A percentile compares a stretch with the other conserved stretches of the same genome.
These are phyloP conservation scores for Agriopis aurantiaria DNA, from an alignment of 2,888 invertebrate species.

Conservation along the genomic window DNA sequence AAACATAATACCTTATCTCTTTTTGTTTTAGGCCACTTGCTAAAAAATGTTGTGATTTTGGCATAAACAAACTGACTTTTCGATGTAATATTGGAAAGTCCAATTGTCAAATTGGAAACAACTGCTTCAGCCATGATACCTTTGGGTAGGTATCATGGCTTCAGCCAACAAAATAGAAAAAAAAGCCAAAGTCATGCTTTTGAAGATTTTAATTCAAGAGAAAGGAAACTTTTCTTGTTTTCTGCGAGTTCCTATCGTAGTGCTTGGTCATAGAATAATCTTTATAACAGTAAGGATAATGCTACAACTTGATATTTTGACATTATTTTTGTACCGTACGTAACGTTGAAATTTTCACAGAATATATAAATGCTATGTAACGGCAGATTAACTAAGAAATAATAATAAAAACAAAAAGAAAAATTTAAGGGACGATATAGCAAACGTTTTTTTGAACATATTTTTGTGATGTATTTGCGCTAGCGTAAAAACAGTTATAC, in stretches of 20 bases:
- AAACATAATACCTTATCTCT: no score
- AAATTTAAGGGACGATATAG: no score
- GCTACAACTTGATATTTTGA: no score
- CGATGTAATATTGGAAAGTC: slow-evolving; percentile 43
- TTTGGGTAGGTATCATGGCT: slow-evolving; percentile 51
- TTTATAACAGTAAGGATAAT: neutral
- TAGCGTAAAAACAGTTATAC: no score
- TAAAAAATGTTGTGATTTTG: neutral
- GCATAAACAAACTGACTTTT: slow-evolving; percentile 26
- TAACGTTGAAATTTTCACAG: no score
- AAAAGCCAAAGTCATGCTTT: slow-evolving; percentile 57
- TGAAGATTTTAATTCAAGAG: slow-evolving; percentile 73
- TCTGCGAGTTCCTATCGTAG: slow-evolving; percentile 56
- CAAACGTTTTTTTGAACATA: no score
- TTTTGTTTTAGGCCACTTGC: no score
- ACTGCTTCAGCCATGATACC: slow-evolving; percentile 65
- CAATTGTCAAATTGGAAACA: slow-evolving; percentile 54
- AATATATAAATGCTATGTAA: no score
- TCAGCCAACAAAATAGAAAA: slow-evolving; percentile 36
- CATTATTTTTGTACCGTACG: no score
- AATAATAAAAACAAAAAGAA: no score
- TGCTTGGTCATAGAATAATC: slow-evolving; percentile 28
- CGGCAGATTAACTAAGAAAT: no score
- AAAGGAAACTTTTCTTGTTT: slow-evolving; percentile 75
- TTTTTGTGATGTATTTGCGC: no score